These are phyloP conservation scores for Eupsittula cactorum DNA, from an alignment of 2,113 vertebrate species.

Conservation along the genomic window DNA sequence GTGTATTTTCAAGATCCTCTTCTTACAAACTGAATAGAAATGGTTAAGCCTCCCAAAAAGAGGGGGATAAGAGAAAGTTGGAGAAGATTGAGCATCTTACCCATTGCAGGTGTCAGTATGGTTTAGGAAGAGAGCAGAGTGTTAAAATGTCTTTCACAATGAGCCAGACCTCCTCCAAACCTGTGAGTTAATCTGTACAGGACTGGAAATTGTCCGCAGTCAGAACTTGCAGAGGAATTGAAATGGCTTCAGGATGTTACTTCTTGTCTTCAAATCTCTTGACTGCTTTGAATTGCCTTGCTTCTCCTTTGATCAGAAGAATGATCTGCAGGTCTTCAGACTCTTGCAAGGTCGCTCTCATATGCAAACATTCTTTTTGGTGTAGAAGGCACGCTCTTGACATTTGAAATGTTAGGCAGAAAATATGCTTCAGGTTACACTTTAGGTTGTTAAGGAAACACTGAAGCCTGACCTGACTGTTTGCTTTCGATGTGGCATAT, in stretches of 20 bases:
- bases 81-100: neutral
- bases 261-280: slow-evolving; percentile 7
- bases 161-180: neutral
- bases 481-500: neutral
- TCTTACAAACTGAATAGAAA: neutral
- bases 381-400: neutral
- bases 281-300: neutral
- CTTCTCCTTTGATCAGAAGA: slow-evolving; percentile 11
- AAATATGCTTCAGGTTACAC: neutral
- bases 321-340: slow-evolving; percentile 6
- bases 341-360: neutral
- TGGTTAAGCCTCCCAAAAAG: neutral
- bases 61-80: neutral
- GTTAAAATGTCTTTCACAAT: neutral
- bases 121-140: neutral
- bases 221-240: neutral
- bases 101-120: neutral
- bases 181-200: neutral
- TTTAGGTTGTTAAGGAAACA: slow-evolving; percentile 13
- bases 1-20: neutral
- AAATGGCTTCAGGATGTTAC: neutral
- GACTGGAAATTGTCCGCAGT: neutral
- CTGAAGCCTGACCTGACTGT: neutral
- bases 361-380: neutral
- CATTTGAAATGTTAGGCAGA: neutral